Evolutionary conservation across 1,140 invertebrate species (phyloP).

Genomic region (Platyscapa corneri): DNA sequence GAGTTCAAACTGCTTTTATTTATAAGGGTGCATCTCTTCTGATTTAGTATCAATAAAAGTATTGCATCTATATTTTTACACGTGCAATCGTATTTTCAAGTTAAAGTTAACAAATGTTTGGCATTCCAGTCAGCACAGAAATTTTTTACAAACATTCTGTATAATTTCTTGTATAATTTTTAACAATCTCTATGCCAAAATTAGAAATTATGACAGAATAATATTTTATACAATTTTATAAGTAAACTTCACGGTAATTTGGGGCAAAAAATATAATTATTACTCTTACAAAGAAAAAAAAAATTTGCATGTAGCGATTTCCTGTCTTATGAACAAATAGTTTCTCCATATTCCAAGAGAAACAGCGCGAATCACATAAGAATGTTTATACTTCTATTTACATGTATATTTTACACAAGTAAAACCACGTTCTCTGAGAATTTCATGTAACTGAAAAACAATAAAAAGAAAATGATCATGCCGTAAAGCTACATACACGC

Average conservation of each 20-base stretch:
- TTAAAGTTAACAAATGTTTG: too few species aligned
- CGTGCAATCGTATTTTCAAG: too few species aligned
- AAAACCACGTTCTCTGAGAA: background rate
- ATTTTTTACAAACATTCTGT: too few species aligned
- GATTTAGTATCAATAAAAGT: too few species aligned
- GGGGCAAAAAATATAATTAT: background rate
- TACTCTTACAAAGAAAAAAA: background rate
- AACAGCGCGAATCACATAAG: background rate
- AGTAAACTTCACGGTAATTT: background rate
- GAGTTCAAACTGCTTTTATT: too few species aligned
- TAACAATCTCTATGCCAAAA: too few species aligned
- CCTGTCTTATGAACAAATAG: background rate
- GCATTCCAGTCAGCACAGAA: too few species aligned
- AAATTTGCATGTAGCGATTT: background rate
- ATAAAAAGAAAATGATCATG: conserved; percentile 41
- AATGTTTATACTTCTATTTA: conserved; percentile 2
- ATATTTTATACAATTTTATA: background rate
- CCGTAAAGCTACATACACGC: conserved; percentile 1
- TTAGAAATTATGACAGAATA: too few species aligned
- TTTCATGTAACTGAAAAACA: conserved; percentile 18
- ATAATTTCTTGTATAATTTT: too few species aligned
- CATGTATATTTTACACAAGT: background rate
- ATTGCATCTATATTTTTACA: too few species aligned
- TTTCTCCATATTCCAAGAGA: background rate
- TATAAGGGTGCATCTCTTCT: too few species aligned